A percentile compares a stretch with the other conserved stretches of the same genome.
Conservation (phyloP, 1,140 invertebrate species). For the Cryptotermes secundus region DNA sequence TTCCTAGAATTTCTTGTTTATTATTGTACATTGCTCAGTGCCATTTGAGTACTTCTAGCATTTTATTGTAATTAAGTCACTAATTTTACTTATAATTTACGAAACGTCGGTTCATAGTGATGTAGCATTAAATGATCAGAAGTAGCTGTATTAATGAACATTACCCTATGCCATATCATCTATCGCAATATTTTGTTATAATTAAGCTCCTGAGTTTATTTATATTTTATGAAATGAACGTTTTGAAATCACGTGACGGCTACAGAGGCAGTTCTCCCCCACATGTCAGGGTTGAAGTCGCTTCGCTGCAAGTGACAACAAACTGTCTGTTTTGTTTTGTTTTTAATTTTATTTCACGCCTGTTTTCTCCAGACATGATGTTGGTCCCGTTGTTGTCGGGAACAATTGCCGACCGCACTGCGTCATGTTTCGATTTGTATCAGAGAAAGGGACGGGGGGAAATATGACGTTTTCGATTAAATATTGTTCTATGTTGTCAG, state of each 20-base stretch:
- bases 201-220: background rate
- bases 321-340: slow-evolving; percentile 16
- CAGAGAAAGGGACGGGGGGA: background rate
- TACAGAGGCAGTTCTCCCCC: background rate
- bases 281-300: background rate
- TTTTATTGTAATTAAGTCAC: no score
- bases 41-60: no score
- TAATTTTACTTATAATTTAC: no score
- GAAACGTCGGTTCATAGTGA: no score
- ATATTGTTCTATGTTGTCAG: slow-evolving; percentile 9
- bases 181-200: background rate
- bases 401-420: slow-evolving; percentile 18
- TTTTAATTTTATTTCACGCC: slow-evolving; percentile 10
- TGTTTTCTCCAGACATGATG: background rate
- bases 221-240: background rate
- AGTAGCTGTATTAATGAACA: no score
- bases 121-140: no score
- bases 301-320: slow-evolving; percentile 8
- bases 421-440: slow-evolving; percentile 16
- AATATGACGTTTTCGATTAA: slow-evolving; percentile 17
- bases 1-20: no score
- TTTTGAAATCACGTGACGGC: background rate
- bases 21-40: no score
- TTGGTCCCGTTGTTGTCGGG: background rate
- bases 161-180: no score